Percentiles rank a stretch among this genome's conserved stretches.
Conservation (phyloP, 2,113 vertebrate species). For the Phalacrocorax pelagicus region DNA sequence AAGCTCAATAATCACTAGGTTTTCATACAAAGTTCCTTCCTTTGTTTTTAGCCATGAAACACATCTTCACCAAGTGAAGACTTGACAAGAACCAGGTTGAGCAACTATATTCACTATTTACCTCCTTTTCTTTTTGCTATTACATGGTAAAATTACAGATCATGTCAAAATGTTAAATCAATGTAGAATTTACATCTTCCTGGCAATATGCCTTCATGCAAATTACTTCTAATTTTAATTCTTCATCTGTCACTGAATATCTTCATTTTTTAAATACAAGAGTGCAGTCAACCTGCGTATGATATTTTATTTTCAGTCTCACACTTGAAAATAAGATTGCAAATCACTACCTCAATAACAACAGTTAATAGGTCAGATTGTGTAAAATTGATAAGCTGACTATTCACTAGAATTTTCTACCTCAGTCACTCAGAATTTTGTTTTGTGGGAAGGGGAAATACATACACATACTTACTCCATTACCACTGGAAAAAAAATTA, state of each 20-base stretch:
- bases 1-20: neutral
- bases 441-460: neutral
- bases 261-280: neutral
- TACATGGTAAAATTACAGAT: conserved; percentile 22
- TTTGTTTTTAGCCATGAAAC: neutral
- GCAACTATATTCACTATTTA: neutral
- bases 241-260: neutral
- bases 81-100: neutral
- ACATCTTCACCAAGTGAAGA: neutral
- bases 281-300: neutral
- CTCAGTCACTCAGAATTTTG: neutral
- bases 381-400: neutral
- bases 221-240: conserved; percentile 24
- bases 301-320: neutral
- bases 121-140: neutral
- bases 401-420: neutral
- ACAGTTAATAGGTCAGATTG: neutral
- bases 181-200: neutral
- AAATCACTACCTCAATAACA: neutral
- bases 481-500: neutral
- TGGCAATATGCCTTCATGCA: neutral
- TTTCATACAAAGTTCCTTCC: neutral
- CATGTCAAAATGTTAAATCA: neutral
- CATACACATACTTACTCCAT: neutral
- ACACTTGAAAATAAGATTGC: neutral